Conservation (phyloP, 2,888 invertebrate genomes). For the Orchestes rusci region DNA sequence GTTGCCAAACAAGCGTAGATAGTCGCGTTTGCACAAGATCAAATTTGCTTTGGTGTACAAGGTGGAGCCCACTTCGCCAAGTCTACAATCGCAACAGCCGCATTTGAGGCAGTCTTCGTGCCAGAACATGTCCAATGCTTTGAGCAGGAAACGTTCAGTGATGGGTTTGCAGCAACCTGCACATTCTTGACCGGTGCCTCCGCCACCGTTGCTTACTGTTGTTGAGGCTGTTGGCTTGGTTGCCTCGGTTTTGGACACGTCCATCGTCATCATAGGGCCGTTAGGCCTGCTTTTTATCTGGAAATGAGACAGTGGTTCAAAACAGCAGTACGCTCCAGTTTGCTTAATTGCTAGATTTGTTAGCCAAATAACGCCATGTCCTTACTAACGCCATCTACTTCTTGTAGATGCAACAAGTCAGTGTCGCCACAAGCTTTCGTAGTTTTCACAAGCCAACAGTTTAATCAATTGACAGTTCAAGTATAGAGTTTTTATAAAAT, state of each 20-base stretch:
- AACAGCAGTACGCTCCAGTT: too few relatives aligned
- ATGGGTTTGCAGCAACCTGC: conserved; percentile 93
- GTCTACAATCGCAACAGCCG: conserved; percentile 92
- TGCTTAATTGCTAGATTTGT: too few relatives aligned
- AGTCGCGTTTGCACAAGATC: conserved; percentile 92
- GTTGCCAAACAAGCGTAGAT: conserved; percentile 91
- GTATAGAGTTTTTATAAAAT: too few relatives aligned
- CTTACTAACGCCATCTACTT: too few relatives aligned
- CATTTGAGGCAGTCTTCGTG: conserved; percentile 98
- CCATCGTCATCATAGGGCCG: conserved; percentile 74
- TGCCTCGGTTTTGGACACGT: conserved; percentile 71
- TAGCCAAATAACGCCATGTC: too few relatives aligned
- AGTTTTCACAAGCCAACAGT: too few relatives aligned
- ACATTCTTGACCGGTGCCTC: conserved; percentile 63
- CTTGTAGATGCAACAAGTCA: too few relatives aligned
- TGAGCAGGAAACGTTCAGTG: conserved; percentile 82
- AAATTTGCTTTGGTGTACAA: conserved; percentile 93
- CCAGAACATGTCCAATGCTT: conserved; percentile 91
- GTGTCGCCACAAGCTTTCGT: too few relatives aligned
- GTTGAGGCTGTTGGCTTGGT: conserved; percentile 41
- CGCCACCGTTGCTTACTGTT: conserved; percentile 15
- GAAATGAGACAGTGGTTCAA: too few relatives aligned
- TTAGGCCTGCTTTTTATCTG: conserved; percentile 42
- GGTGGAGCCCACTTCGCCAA: conserved; percentile 94
- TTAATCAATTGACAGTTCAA: too few relatives aligned